Evolutionary conservation across 2,888 invertebrate genomes (phyloP).

Genomic region (Ormyrus labotus): DNA sequence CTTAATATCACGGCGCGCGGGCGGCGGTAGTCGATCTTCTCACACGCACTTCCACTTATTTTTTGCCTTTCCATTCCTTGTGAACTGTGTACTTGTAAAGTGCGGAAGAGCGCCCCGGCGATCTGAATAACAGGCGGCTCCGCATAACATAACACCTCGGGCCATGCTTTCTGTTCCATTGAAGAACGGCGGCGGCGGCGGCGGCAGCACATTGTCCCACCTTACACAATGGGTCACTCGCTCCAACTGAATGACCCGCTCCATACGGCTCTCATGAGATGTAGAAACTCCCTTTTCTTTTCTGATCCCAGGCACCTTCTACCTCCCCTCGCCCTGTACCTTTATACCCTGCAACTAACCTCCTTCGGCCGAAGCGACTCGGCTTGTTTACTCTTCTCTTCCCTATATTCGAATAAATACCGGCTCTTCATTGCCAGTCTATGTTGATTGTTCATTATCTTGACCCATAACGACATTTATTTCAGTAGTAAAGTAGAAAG

Average conservation of each 20-base stretch:
- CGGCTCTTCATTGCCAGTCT: no score
- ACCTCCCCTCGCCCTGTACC: background rate
- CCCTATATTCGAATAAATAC: no score
- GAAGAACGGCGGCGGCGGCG: background rate
- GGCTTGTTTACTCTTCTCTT: no score
- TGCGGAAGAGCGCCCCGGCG: background rate
- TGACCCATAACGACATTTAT: no score
- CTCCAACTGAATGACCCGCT: slow-evolving; percentile 35
- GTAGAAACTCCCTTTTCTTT: slow-evolving; percentile 35
- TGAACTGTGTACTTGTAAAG: background rate
- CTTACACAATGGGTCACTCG: slow-evolving; percentile 47
- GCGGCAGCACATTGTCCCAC: slow-evolving; percentile 22
- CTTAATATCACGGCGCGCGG: slow-evolving; percentile 34
- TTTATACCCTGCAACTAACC: no score
- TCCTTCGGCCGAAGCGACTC: no score
- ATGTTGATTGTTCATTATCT: no score
- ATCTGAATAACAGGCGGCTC: slow-evolving; percentile 23
- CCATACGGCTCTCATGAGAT: slow-evolving; percentile 31
- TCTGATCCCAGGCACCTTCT: slow-evolving; percentile 8
- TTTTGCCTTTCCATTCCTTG: slow-evolving; percentile 23
- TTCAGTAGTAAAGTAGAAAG: no score
- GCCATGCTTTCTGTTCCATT: slow-evolving; percentile 12
- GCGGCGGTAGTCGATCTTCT: slow-evolving; percentile 20
- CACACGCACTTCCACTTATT: slow-evolving; percentile 1
- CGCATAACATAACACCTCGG: slow-evolving; percentile 30